These are phyloP conservation scores for Chascanopsetta lugubris DNA, from an alignment of 2,113 vertebrate genomes.

Conservation along the genomic window DNA sequence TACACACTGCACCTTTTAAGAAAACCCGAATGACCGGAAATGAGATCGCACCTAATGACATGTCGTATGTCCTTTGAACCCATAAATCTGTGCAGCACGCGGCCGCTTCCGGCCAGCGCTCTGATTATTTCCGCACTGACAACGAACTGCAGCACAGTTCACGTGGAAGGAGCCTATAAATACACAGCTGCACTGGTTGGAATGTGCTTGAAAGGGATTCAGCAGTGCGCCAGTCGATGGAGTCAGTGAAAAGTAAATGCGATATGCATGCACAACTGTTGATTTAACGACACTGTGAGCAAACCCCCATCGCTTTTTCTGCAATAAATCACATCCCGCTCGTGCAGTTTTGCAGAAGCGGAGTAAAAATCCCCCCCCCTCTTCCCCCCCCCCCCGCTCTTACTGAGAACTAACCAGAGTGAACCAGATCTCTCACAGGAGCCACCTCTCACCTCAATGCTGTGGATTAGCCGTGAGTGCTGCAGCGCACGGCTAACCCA, in stretches of 20 bases:
- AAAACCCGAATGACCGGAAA: not conserved
- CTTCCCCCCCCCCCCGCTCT: not conserved
- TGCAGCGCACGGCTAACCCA: conserved; percentile 22
- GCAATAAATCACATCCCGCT: not conserved
- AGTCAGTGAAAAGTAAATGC: not conserved
- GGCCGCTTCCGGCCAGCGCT: not conserved
- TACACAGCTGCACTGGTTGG: not conserved
- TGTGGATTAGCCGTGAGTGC: conserved; percentile 55
- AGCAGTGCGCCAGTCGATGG: not conserved
- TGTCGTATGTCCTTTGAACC: conserved; percentile 5
- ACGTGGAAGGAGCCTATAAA: not conserved
- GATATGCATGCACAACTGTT: not conserved
- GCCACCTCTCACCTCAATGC: conserved; percentile 48
- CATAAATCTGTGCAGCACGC: conserved; percentile 8
- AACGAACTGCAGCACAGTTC: not conserved
- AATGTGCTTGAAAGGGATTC: not conserved
- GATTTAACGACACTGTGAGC: not conserved
- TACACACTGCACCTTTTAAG: too few species aligned
- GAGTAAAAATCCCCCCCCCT: not conserved
- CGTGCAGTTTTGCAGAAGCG: not conserved
- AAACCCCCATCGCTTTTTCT: not conserved
- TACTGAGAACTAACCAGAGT: conserved; percentile 41
- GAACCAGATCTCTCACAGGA: conserved; percentile 44
- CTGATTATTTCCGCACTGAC: not conserved
- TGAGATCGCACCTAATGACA: not conserved